Evolutionary conservation across 2,113 vertebrate genomes (phyloP).

Genomic region (Eclectus roratus): DNA sequence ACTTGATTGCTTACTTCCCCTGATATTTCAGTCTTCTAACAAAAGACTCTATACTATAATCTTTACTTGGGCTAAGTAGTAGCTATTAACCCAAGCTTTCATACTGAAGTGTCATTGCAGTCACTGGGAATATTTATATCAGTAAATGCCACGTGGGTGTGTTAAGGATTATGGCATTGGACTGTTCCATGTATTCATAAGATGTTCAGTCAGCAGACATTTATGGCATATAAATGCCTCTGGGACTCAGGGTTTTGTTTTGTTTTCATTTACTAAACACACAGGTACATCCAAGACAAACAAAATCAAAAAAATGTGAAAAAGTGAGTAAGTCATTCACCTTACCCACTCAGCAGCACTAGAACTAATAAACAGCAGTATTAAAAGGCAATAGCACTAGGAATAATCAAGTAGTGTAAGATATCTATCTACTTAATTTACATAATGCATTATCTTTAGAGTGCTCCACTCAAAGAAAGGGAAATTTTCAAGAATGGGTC

Average conservation of each 20-base stretch:
- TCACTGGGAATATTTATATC: background rate
- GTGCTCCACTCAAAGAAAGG: background rate
- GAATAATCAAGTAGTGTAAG: background rate
- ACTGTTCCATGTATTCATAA: background rate
- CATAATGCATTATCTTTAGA: background rate
- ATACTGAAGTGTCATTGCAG: background rate
- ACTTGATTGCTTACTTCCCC: background rate
- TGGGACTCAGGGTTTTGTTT: background rate
- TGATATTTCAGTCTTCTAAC: background rate
- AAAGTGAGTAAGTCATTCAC: background rate
- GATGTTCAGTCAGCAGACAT: background rate
- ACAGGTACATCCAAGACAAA: background rate
- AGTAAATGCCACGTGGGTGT: background rate
- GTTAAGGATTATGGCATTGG: background rate
- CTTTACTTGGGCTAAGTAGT: background rate
- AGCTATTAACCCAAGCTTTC: background rate
- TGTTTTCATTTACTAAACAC: background rate
- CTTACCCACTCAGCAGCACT: background rate
- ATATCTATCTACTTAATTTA: background rate
- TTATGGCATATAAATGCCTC: background rate
- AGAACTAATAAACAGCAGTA: background rate
- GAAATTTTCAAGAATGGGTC: background rate
- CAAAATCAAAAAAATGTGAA: background rate
- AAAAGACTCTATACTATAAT: background rate
- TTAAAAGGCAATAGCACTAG: background rate